Percentiles rank a stretch among this genome's conserved stretches.
These are phyloP conservation scores for Anguilla megastoma DNA, from an alignment of 2,797 vertebrate genomes.

Conservation along the genomic window DNA sequence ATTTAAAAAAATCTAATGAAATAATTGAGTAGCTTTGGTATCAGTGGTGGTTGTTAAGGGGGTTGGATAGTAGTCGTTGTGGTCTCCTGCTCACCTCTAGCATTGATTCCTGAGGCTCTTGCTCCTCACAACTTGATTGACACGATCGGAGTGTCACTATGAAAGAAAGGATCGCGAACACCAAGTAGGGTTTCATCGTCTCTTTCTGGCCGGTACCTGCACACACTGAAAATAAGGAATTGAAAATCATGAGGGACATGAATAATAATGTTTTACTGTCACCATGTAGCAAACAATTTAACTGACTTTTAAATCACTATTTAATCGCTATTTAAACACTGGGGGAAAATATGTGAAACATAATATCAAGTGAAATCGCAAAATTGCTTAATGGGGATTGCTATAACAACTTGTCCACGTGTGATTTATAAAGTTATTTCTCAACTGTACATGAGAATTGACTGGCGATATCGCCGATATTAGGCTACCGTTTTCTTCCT, in stretches of 20 bases:
- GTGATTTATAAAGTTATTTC: background rate
- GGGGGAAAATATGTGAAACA: background rate
- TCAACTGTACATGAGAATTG: background rate
- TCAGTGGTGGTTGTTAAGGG: background rate
- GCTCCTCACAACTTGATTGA: constrained; percentile 29
- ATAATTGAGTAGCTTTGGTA: background rate
- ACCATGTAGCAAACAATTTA: background rate
- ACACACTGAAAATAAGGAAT: background rate
- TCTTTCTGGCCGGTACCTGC: background rate
- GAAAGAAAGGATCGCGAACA: constrained; percentile 29
- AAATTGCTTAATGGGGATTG: background rate
- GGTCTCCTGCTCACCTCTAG: constrained; percentile 13
- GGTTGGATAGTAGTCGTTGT: background rate
- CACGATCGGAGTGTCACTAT: constrained; percentile 24
- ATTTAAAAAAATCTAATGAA: too few species aligned
- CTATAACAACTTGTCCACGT: background rate
- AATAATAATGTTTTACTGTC: background rate
- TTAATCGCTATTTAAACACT: background rate
- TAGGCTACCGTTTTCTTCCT: background rate
- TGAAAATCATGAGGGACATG: background rate
- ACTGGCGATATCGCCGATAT: background rate
- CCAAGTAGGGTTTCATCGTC: constrained; percentile 29
- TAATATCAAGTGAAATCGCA: background rate
- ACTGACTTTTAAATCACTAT: background rate
- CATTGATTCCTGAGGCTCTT: constrained; percentile 9